A percentile compares a stretch with the other conserved stretches of the same genome.
Conservation (phyloP, 2,797 vertebrate species). For the Antennarius maculatus region DNA sequence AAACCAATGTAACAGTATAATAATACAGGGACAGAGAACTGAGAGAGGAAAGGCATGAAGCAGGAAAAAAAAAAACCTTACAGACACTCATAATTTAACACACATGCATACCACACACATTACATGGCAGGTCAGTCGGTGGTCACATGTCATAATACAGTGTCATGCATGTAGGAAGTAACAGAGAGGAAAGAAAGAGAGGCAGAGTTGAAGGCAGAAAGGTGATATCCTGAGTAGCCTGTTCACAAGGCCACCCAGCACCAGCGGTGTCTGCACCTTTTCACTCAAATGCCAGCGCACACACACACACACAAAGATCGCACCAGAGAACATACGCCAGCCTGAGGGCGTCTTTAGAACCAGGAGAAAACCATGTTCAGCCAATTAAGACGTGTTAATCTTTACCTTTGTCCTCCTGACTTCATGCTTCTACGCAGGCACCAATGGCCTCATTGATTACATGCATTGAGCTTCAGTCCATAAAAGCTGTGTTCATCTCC, state of each 20-base stretch:
- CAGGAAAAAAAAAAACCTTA: slow-evolving; percentile 5
- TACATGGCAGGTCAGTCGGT: slow-evolving; percentile 58
- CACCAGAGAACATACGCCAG: background rate
- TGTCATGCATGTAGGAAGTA: slow-evolving; percentile 61
- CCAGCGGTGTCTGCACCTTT: slow-evolving; percentile 61
- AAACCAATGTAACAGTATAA: slow-evolving; percentile 29
- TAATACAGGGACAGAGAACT: background rate
- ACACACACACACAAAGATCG: background rate
- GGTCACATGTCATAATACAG: slow-evolving; percentile 77
- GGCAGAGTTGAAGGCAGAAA: slow-evolving; percentile 46
- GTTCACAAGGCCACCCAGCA: slow-evolving; percentile 68
- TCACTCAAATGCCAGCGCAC: slow-evolving; percentile 50
- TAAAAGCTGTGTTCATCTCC: slow-evolving; percentile 29
- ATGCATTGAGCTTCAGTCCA: slow-evolving; percentile 41
- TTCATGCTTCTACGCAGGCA: slow-evolving; percentile 13
- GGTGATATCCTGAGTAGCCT: slow-evolving; percentile 60
- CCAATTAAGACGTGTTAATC: slow-evolving; percentile 27
- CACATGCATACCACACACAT: slow-evolving; percentile 8
- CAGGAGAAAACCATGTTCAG: slow-evolving; percentile 19
- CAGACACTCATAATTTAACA: slow-evolving; percentile 23
- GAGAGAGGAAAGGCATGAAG: background rate
- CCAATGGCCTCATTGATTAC: slow-evolving; percentile 29
- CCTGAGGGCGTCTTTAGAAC: slow-evolving; percentile 5
- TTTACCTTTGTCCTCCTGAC: slow-evolving; percentile 18
- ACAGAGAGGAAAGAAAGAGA: slow-evolving; percentile 35